Conservation (phyloP, 2,888 invertebrate genomes). For the Hedya salicella region DNA sequence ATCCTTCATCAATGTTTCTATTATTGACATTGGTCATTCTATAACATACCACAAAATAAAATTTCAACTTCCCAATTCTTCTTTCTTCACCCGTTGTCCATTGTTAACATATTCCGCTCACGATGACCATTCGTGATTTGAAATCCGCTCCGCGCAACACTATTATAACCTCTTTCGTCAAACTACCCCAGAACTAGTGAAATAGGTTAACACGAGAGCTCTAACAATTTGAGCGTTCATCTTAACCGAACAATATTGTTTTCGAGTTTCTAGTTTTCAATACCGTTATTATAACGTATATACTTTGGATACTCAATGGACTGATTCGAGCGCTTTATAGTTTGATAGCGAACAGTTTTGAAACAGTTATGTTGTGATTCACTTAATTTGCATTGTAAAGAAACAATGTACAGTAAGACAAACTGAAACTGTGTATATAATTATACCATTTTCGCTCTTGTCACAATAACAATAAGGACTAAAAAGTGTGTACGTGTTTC, state of each 20-base stretch:
- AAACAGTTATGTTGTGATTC: neutral
- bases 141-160: neutral
- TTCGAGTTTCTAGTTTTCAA: slow-evolving; percentile 29
- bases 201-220: slow-evolving; percentile 36
- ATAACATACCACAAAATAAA: too few relatives aligned
- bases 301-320: slow-evolving; percentile 1
- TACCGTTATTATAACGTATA: slow-evolving; percentile 23
- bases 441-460: too few relatives aligned
- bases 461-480: too few relatives aligned
- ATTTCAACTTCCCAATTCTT: too few relatives aligned
- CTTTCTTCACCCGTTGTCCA: too few relatives aligned
- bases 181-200: slow-evolving; percentile 35
- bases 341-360: neutral
- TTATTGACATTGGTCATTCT: too few relatives aligned
- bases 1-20: too few relatives aligned
- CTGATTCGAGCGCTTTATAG: slow-evolving; percentile 3
- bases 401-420: too few relatives aligned
- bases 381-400: neutral
- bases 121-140: neutral
- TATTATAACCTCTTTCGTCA: neutral
- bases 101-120: too few relatives aligned
- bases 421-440: too few relatives aligned
- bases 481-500: too few relatives aligned
- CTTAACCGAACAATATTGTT: slow-evolving; percentile 40
- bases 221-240: slow-evolving; percentile 28